These are phyloP conservation scores for Clunio marinus DNA, from an alignment of 2,888 invertebrate genomes.

Conservation along the genomic window DNA sequence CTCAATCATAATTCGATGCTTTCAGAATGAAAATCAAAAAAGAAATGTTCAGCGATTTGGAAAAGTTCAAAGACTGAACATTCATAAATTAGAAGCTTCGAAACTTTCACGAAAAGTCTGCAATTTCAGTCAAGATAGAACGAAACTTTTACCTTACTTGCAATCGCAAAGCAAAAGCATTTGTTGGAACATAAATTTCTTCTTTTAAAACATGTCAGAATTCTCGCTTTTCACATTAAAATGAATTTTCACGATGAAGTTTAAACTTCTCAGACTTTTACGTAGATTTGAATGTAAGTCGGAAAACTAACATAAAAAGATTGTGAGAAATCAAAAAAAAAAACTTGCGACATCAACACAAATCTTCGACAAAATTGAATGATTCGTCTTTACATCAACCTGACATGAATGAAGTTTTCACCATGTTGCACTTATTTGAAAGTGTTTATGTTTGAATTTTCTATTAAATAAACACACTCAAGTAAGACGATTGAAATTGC, in stretches of 20 bases:
- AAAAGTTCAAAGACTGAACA: too few relatives aligned
- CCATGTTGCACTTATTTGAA: constrained; percentile 1
- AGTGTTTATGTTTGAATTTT: constrained; percentile 5
- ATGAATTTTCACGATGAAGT: not conserved
- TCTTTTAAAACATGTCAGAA: not conserved
- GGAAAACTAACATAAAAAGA: too few relatives aligned
- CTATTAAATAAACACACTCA: constrained; percentile 24
- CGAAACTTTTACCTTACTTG: not conserved
- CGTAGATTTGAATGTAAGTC: too few relatives aligned
- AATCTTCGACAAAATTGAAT: not conserved
- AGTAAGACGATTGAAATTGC: constrained; percentile 1
- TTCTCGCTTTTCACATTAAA: not conserved
- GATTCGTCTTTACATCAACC: too few relatives aligned
- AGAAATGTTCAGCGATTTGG: too few relatives aligned
- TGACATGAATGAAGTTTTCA: not conserved
- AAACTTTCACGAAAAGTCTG: not conserved
- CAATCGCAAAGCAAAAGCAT: not conserved
- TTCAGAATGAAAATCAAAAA: too few relatives aligned
- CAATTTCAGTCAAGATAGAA: too few relatives aligned
- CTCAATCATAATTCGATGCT: too few relatives aligned
- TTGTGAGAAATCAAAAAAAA: not conserved
- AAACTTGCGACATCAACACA: not conserved
- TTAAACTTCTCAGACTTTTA: not conserved
- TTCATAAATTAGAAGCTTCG: too few relatives aligned
- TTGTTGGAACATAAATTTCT: constrained; percentile 7